Evolutionary conservation across 2,888 invertebrate species (phyloP).

Genomic region (Nebria salina): DNA sequence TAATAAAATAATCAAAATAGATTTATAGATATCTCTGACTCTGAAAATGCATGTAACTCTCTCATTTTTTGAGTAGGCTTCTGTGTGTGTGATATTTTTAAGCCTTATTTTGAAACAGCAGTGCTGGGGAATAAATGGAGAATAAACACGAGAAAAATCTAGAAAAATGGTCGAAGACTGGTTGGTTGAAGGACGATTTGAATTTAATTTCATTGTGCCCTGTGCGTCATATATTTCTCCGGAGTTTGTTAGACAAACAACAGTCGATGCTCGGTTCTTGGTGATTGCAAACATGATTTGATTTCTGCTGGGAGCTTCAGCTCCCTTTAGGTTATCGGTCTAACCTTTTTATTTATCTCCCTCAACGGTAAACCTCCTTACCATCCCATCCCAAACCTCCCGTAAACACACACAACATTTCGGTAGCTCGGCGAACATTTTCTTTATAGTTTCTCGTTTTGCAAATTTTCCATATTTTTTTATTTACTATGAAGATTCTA

Average conservation of each 20-base stretch:
- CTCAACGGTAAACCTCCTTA: not conserved
- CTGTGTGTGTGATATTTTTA: too few species aligned
- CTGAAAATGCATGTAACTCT: not conserved
- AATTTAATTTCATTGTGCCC: conserved; percentile 37
- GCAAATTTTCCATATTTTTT: not conserved
- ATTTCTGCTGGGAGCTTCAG: conserved; percentile 31
- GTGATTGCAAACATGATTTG: conserved; percentile 44
- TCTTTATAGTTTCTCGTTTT: not conserved
- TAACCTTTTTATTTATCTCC: conserved; percentile 42
- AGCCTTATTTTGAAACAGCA: not conserved
- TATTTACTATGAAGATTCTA: too few species aligned
- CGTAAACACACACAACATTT: not conserved
- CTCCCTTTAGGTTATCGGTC: conserved; percentile 32
- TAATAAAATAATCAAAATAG: too few species aligned
- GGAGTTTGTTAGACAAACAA: conserved; percentile 41
- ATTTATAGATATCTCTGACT: too few species aligned
- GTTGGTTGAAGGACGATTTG: conserved; percentile 29
- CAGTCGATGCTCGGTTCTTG: conserved; percentile 12
- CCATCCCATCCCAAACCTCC: not conserved
- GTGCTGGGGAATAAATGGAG: not conserved
- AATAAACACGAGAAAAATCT: not conserved
- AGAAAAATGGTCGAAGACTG: not conserved
- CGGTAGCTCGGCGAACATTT: not conserved
- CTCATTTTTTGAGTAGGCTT: too few species aligned
- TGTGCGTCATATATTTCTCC: conserved; percentile 35